A percentile compares a stretch with the other conserved stretches of the same genome.
Conservation (phyloP, 2,113 vertebrate species). For the Talpa occidentalis region DNA sequence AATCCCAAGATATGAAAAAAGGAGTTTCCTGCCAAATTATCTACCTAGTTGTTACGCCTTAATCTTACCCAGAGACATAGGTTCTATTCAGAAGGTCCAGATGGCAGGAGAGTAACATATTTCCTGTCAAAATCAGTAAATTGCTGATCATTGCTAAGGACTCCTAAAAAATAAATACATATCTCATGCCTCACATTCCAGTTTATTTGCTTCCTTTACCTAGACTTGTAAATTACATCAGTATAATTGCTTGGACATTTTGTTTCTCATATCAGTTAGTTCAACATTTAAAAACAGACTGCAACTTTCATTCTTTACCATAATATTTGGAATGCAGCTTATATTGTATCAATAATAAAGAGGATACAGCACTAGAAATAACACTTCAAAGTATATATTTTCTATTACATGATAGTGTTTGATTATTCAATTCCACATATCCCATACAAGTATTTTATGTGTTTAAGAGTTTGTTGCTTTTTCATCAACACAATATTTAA, state of each 20-base stretch:
- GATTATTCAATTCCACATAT: conserved; percentile 19
- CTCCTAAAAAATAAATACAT: background rate
- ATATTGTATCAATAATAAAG: background rate
- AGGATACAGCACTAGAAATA: background rate
- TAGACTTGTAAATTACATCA: background rate
- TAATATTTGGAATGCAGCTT: background rate
- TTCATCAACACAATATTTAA: background rate
- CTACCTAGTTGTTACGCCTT: conserved; percentile 57
- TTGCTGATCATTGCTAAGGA: conserved; percentile 41
- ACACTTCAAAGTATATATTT: background rate
- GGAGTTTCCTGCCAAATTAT: background rate
- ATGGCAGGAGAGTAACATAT: conserved; percentile 41
- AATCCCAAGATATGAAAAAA: conserved; percentile 59
- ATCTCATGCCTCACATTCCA: background rate
- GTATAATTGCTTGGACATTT: conserved; percentile 26
- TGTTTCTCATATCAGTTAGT: conserved; percentile 35
- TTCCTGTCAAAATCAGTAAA: conserved; percentile 62
- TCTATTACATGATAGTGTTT: background rate
- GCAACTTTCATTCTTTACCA: conserved; percentile 20
- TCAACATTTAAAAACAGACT: conserved; percentile 7
- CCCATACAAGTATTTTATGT: background rate
- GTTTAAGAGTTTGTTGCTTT: background rate
- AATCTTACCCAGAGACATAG: conserved; percentile 54
- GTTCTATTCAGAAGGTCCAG: conserved; percentile 62
- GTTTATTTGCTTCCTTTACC: conserved; percentile 47